Percentiles rank a stretch among this genome's conserved stretches.
phyloP scores from a whole-genome alignment of 1,140 invertebrate species.

The Oppia nitens region DNA sequence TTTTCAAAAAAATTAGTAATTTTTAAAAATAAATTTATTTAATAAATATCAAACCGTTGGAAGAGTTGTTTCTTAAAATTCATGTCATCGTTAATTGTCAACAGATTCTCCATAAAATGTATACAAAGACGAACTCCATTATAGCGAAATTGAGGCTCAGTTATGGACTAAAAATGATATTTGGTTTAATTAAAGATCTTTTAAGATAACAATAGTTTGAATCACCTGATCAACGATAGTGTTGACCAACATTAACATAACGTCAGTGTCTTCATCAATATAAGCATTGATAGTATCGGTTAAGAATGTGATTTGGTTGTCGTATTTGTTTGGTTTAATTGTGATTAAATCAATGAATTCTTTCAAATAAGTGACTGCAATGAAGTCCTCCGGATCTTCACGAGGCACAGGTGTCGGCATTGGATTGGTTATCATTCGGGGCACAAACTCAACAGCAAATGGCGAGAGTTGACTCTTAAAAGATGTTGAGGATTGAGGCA shows the following conservation, averaged over 20 bases:
- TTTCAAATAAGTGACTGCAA: slow-evolving; percentile 17
- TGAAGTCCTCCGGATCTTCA: slow-evolving; percentile 18
- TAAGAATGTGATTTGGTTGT: background rate
- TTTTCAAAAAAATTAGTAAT: too few species aligned
- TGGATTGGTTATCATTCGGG: background rate
- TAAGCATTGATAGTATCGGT: slow-evolving; percentile 14
- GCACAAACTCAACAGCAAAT: slow-evolving; percentile 3
- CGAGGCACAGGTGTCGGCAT: background rate
- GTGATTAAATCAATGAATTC: slow-evolving; percentile 16
- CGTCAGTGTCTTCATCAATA: slow-evolving; percentile 13
- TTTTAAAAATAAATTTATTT: background rate
- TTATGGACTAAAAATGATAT: slow-evolving; percentile 34
- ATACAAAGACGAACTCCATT: slow-evolving; percentile 43
- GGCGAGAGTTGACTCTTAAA: slow-evolving; percentile 2
- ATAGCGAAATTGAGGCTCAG: slow-evolving; percentile 45
- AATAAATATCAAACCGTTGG: slow-evolving; percentile 23
- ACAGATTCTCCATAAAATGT: slow-evolving; percentile 34
- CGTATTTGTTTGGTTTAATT: slow-evolving; percentile 11
- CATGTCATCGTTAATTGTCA: slow-evolving; percentile 19
- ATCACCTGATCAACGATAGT: slow-evolving; percentile 16
- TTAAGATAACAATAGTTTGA: slow-evolving; percentile 1
- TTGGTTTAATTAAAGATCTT: background rate
- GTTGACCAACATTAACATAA: slow-evolving; percentile 15
- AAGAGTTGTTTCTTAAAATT: slow-evolving; percentile 35
- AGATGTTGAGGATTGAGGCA: background rate